Percentiles rank a stretch among this genome's conserved stretches.
These are phyloP conservation scores for Dynastes maya DNA, from an alignment of 2,888 invertebrate genomes.

Conservation along the genomic window DNA sequence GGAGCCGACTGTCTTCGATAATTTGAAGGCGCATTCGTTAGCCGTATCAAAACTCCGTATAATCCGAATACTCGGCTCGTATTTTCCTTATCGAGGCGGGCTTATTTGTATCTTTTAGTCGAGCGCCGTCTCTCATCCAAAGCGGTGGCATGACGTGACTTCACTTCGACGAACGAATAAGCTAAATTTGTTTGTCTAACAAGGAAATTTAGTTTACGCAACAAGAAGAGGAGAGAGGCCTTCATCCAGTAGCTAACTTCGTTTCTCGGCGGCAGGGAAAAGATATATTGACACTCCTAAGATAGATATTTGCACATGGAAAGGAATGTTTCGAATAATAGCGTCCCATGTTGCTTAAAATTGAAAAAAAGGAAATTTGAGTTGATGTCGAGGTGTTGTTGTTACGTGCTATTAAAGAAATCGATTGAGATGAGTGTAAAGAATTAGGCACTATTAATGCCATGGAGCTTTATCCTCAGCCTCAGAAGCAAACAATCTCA, in stretches of 20 bases:
- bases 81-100: not conserved
- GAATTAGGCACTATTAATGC: no score
- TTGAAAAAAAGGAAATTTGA: no score
- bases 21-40: slow-evolving; percentile 7
- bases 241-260: no score
- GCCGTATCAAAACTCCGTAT: slow-evolving; percentile 6
- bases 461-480: no score
- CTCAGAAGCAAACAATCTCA: no score
- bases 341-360: no score
- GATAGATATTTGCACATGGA: not conserved
- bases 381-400: no score
- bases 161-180: slow-evolving; percentile 6
- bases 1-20: not conserved
- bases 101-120: no score
- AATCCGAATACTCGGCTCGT: not conserved
- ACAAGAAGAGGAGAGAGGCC: not conserved
- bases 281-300: not conserved
- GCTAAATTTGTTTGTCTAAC: slow-evolving; percentile 31
- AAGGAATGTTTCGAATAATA: not conserved
- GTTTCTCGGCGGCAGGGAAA: not conserved
- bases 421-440: no score
- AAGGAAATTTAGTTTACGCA: slow-evolving; percentile 16
- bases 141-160: not conserved
- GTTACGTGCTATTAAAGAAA: no score
- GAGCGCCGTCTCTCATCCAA: no score